A percentile compares a stretch with the other conserved stretches of the same genome.
These are phyloP conservation scores for Entomobrya proxima DNA, from an alignment of 2,888 invertebrate species.

Conservation along the genomic window DNA sequence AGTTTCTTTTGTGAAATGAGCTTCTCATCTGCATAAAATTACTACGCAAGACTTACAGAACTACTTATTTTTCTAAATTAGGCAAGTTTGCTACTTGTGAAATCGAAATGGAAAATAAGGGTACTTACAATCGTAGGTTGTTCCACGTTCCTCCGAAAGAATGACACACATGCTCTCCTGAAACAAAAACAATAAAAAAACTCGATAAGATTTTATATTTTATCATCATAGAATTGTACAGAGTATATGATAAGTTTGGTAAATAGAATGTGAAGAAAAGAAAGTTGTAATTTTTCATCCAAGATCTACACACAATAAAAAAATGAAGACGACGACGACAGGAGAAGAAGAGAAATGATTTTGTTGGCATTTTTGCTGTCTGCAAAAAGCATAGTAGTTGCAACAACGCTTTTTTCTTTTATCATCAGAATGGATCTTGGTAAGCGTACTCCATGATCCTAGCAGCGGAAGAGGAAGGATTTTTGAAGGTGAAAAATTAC, in stretches of 20 bases:
- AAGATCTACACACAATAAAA: neutral
- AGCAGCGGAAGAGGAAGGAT: neutral
- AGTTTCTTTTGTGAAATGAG: neutral
- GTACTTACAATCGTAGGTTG: slow-evolving; percentile 20
- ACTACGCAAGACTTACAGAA: no score
- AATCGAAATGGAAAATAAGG: neutral
- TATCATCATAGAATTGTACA: neutral
- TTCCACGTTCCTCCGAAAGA: neutral
- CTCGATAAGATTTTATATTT: neutral
- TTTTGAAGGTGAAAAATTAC: slow-evolving; percentile 42
- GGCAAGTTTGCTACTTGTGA: no score
- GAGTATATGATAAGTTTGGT: neutral
- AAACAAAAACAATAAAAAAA: slow-evolving; percentile 27
- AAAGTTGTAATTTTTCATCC: slow-evolving; percentile 11
- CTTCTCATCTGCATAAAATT: neutral
- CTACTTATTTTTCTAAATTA: no score
- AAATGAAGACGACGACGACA: slow-evolving; percentile 39
- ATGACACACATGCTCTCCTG: slow-evolving; percentile 6
- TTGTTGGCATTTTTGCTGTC: slow-evolving; percentile 60
- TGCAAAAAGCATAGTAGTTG: slow-evolving; percentile 40
- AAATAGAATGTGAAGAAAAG: neutral
- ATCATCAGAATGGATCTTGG: slow-evolving; percentile 28
- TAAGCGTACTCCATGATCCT: neutral
- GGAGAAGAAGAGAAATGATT: slow-evolving; percentile 65
- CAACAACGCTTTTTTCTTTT: slow-evolving; percentile 37